Percentiles rank a stretch among this genome's conserved stretches.
phyloP scores from a whole-genome alignment of 2,113 vertebrate species.

The Zingel zingel region DNA sequence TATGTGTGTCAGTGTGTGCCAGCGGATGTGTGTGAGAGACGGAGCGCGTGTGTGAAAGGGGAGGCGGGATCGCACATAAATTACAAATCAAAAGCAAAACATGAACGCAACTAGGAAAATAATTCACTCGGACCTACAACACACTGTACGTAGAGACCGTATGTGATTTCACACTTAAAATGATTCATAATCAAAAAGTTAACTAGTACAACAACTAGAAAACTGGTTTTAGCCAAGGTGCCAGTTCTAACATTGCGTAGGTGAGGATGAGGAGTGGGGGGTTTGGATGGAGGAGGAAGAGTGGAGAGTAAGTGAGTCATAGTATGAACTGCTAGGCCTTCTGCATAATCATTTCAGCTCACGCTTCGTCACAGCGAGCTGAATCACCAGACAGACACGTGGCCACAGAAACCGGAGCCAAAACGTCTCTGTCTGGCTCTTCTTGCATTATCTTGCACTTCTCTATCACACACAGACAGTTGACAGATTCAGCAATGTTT shows the following conservation, averaged over 20 bases:
- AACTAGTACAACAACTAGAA: neutral
- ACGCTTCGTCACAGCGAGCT: slow-evolving; percentile 67
- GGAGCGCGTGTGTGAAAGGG: neutral
- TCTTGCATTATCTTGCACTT: slow-evolving; percentile 2
- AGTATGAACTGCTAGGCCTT: slow-evolving; percentile 68
- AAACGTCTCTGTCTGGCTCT: slow-evolving; percentile 32
- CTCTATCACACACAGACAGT: neutral
- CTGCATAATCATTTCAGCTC: slow-evolving; percentile 72
- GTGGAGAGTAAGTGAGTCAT: slow-evolving; percentile 69
- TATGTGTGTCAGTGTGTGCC: slow-evolving; percentile 71
- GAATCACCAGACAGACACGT: slow-evolving; percentile 80
- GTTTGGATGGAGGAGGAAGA: neutral
- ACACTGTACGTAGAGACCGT: neutral
- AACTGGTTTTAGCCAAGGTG: slow-evolving; percentile 44
- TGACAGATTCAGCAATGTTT: neutral
- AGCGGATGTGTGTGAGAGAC: slow-evolving; percentile 17
- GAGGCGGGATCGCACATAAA: slow-evolving; percentile 44
- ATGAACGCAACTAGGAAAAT: neutral
- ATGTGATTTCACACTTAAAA: neutral
- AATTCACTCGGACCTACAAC: neutral
- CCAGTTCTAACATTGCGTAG: slow-evolving; percentile 36
- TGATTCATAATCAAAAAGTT: neutral
- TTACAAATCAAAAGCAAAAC: slow-evolving; percentile 41
- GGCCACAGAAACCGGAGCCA: slow-evolving; percentile 50
- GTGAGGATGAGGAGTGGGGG: slow-evolving; percentile 23